Base-by-base conservation (phyloP, 2,888 invertebrate genomes). In the Aspidiotus destructor region DNA sequence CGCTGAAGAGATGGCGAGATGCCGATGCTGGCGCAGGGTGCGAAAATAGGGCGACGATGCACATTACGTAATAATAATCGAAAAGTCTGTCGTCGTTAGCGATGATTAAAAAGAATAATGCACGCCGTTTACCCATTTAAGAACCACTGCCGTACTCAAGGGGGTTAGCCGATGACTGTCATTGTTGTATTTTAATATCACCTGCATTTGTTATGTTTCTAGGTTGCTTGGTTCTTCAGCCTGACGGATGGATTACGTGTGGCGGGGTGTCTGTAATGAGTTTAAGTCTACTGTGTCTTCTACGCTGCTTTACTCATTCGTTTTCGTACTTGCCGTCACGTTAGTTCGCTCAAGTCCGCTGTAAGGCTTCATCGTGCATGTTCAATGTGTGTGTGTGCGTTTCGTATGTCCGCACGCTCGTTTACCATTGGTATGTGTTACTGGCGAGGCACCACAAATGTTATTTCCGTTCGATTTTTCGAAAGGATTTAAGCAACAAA, bases 151-250 rank as follows among this genome's bases (percentile, higher is more conserved):
- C 15, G n/a, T 15, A 11, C 42, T 60, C 17, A 13, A 52, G 15
- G 58, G 64, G 67, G 15, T 15, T 16, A 52, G 10, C 17, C 41
- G 40, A 16, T 44, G 17, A 58, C 15, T 65, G 65, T 58, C 67
- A n/a, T 60, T 60, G 52, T 58, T 44, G 58, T 28, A 28, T 60
- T 57, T 67, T 67, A 67, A 67, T 67, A 67, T 67, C 67, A 67
- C 58, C 67, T 67, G 67, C 67, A 60, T 67, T 67, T 67, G 67
- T 67, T 67, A 67, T 67, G 67, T 67, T 67, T 16, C 58, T 67
- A 67, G 67, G 67, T 67, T 67, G 67, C 67, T 67, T 67, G 41
- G 67, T 48, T 67, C 58, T 67, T 58, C n/a, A 64, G n/a, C 42
- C 61, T 58, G 17, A 28, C 57, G 57, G 40, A 28, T 17, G 67